A percentile compares a stretch with the other conserved stretches of the same genome.
These are phyloP conservation scores for Lepidostoma basale DNA, from an alignment of 1,140 invertebrate genomes.

Conservation along the genomic window DNA sequence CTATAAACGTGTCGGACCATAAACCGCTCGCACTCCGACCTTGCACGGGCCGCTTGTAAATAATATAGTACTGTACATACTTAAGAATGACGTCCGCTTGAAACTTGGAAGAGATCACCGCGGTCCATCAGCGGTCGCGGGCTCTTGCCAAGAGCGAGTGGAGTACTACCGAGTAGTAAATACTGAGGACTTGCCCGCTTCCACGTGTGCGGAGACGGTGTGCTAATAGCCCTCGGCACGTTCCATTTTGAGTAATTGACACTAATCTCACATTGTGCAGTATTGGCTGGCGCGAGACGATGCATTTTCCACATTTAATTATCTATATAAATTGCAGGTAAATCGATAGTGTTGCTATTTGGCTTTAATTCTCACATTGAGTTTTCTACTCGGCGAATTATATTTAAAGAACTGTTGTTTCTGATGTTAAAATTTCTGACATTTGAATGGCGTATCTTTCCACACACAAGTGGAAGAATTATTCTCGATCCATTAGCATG, in stretches of 20 bases:
- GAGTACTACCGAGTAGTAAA: background rate
- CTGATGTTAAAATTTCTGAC: too few species aligned
- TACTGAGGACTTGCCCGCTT: background rate
- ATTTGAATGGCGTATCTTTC: slow-evolving; percentile 12
- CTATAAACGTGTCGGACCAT: slow-evolving; percentile 10
- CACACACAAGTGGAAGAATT: background rate
- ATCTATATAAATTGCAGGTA: too few species aligned
- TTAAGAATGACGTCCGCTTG: too few species aligned
- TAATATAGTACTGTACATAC: slow-evolving; percentile 7
- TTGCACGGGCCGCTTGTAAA: slow-evolving; percentile 11
- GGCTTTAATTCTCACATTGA: too few species aligned
- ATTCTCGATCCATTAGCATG: background rate
- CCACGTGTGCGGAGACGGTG: background rate
- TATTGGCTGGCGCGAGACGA: too few species aligned
- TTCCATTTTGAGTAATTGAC: too few species aligned
- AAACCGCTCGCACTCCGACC: slow-evolving; percentile 9
- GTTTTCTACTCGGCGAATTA: too few species aligned
- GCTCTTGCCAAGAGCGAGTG: background rate
- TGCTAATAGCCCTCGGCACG: too few species aligned
- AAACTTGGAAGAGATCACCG: slow-evolving; percentile 4
- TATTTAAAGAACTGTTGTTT: too few species aligned
- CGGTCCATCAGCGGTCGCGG: slow-evolving; percentile 7
- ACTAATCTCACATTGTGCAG: too few species aligned
- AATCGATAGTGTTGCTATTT: too few species aligned
- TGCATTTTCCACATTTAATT: too few species aligned